Conservation (phyloP, 2,113 vertebrate genomes). For the Pseudorasbora parva region DNA sequence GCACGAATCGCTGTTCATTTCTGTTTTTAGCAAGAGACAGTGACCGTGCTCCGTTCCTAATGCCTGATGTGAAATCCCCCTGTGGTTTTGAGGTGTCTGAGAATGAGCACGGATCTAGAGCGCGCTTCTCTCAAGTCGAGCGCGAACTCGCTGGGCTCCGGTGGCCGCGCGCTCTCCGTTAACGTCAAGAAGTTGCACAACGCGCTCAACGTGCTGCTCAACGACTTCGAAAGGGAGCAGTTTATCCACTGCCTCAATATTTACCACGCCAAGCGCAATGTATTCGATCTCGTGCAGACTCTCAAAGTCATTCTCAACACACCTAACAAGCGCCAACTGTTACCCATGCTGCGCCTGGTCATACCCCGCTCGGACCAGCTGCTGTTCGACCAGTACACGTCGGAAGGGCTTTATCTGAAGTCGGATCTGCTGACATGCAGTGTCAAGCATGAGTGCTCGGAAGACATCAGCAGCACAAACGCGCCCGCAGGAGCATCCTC, state of each 20-base stretch:
- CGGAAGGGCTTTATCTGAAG: slow-evolving; percentile 88
- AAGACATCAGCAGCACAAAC: slow-evolving; percentile 49
- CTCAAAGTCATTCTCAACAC: slow-evolving; percentile 86
- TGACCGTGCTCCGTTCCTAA: neutral
- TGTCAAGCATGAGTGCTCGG: slow-evolving; percentile 55
- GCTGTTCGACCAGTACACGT: slow-evolving; percentile 93
- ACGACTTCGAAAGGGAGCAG: slow-evolving; percentile 86
- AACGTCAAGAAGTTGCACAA: slow-evolving; percentile 91
- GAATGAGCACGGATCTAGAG: slow-evolving; percentile 84
- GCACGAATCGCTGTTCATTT: neutral
- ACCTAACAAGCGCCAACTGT: slow-evolving; percentile 83
- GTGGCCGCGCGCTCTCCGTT: slow-evolving; percentile 83
- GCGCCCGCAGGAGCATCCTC: slow-evolving; percentile 47
- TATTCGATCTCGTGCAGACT: slow-evolving; percentile 91
- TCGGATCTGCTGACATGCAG: slow-evolving; percentile 63
- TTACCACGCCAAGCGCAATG: slow-evolving; percentile 92
- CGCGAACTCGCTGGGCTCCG: slow-evolving; percentile 75
- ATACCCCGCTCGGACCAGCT: slow-evolving; percentile 93
- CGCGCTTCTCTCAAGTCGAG: slow-evolving; percentile 80
- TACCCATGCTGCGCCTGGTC: slow-evolving; percentile 91
- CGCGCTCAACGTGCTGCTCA: slow-evolving; percentile 86
- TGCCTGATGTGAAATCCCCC: slow-evolving; percentile 18
- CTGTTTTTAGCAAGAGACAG: neutral
- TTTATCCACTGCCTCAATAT: slow-evolving; percentile 92
- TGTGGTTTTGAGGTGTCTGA: slow-evolving; percentile 57